Base-by-base conservation (phyloP, 1,140 invertebrate genomes). In the Pseudomyrmex pallidus region DNA sequence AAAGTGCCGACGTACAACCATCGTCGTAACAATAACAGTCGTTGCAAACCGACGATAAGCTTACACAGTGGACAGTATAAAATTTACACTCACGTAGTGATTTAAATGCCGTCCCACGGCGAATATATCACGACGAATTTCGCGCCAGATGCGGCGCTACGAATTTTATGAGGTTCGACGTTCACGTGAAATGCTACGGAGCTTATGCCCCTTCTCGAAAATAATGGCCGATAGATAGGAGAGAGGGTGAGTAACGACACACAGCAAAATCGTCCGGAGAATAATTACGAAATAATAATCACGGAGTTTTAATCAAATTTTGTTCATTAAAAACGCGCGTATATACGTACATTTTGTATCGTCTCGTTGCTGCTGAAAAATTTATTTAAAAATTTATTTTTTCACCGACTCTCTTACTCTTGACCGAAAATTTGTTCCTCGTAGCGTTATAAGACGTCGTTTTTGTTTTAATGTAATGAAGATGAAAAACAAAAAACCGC, bases 271-370 rank as follows among this genome's bases (percentile, higher is more conserved):
- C 13, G n/a, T 35, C 7, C 10, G 44, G 48, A 25, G n/a, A 67
- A 57, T 54, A 76, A 82, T 87, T 76, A 73, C 25, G 50, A 87
- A 82, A 74, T 61, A 52, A 9, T 82, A 88, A 66, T 85, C 44
- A 15, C 50, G n/a, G 56, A 82, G 0, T 35, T 68, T 46, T 77
- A 84, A 84, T 84, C 20, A 20, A 68, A 72, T 52, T 46, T 63
- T 22, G 35, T 44, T 83, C 64, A 63, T 73, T 70, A 25, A 72
- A 82, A 72, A 82, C 52, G 22, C 15, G 59, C 10, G 4, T 9
- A 17, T 9, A 17, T 56, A 56, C 9, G 13, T 20, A 13, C 50
- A 7, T 48, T 48, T 35, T 35, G 35, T 35, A n/a, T 77, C 22
- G 20, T 22, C 20, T 52, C 10, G 20, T 56, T n/a, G 35, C 15